A percentile compares a stretch with the other conserved stretches of the same genome.
Conservation (phyloP, 1,140 invertebrate genomes). For the Drosophila carrolli region DNA sequence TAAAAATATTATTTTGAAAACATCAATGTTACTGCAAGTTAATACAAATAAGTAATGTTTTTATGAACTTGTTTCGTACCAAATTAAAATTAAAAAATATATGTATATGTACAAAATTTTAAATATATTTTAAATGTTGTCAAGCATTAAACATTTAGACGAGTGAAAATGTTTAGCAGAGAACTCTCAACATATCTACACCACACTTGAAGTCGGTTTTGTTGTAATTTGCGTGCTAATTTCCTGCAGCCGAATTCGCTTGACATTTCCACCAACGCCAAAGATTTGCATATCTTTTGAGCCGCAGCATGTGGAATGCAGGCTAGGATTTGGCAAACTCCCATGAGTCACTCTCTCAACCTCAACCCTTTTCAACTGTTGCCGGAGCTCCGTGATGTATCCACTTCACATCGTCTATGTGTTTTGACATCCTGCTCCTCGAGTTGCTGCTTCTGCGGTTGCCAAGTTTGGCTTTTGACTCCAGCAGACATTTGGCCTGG, state of each 20-base stretch:
- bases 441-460: conserved; percentile 39
- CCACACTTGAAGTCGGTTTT: conserved; percentile 18
- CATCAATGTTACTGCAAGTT: no score
- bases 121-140: no score
- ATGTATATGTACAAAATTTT: no score
- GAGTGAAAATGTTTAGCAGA: conserved; percentile 3
- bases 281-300: conserved; percentile 70
- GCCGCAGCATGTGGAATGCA: conserved; percentile 49
- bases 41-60: no score
- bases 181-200: neutral
- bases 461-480: conserved; percentile 47
- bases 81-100: no score
- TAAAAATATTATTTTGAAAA: no score
- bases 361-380: conserved; percentile 4
- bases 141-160: neutral
- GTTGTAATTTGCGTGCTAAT: conserved; percentile 76
- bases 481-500: conserved; percentile 36
- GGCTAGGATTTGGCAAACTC: conserved; percentile 7
- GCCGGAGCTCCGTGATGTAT: conserved; percentile 28
- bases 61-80: no score
- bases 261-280: conserved; percentile 46
- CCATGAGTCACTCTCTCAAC: neutral
- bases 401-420: conserved; percentile 40
- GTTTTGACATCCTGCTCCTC: conserved; percentile 46
- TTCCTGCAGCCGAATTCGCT: conserved; percentile 52